A percentile compares a stretch with the other conserved stretches of the same genome.
These are phyloP conservation scores for Disparrhopalites patrizii DNA, from an alignment of 2,888 invertebrate species.

Conservation along the genomic window DNA sequence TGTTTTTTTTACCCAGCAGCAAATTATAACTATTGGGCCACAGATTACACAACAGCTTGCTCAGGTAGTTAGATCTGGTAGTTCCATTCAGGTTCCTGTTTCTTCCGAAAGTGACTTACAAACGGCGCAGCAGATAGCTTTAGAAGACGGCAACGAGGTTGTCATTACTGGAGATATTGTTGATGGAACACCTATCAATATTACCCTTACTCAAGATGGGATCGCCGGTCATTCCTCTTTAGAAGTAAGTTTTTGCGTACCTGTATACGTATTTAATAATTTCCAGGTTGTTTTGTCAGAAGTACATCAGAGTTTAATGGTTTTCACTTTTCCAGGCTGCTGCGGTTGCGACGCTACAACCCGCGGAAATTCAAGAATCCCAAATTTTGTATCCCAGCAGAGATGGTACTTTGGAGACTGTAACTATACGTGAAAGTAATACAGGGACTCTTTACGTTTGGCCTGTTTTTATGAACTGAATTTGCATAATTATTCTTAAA, in stretches of 20 bases:
- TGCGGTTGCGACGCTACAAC: conserved; percentile 30
- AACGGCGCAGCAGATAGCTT: conserved; percentile 19
- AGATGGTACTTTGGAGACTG: conserved; percentile 32
- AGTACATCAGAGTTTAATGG: no score
- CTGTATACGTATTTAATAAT: no score
- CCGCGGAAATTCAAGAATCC: conserved; percentile 27
- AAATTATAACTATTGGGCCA: conserved; percentile 32
- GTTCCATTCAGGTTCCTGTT: conserved; percentile 23
- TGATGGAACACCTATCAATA: conserved; percentile 35
- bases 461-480: conserved; percentile 39
- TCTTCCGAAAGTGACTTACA: conserved; percentile 2
- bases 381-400: conserved; percentile 23
- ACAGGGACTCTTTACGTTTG: conserved; percentile 35
- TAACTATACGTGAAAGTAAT: conserved; percentile 32
- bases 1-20: conserved; percentile 15
- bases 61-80: conserved; percentile 29
- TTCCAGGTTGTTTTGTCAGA: no score
- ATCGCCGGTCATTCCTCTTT: not conserved
- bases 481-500: not conserved
- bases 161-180: conserved; percentile 32
- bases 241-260: conserved; percentile 7
- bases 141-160: conserved; percentile 30
- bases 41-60: conserved; percentile 27
- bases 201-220: conserved; percentile 30
- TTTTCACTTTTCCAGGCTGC: conserved; percentile 24